Base-by-base conservation (phyloP, 2,113 vertebrate genomes). In the Dryoscopus gambensis region DNA sequence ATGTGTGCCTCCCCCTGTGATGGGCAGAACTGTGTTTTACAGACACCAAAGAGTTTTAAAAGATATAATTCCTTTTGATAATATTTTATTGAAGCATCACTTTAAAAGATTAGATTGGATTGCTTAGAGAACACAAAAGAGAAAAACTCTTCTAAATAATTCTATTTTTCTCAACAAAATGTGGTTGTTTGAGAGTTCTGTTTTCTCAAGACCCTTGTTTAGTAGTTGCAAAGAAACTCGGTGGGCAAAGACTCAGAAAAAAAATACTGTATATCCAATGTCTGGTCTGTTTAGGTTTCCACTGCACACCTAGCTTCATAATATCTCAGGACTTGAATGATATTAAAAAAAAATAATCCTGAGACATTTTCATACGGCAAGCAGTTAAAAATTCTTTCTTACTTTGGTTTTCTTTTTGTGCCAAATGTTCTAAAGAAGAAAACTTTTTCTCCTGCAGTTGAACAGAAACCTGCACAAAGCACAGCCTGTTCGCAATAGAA, bases 401-500 rank as follows among this genome's bases (percentile, higher is more conserved):
- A 49, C 30, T 76, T 82, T n/a, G 24, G 10, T 17, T 23, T 71
- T 53, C n/a, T 71, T 84, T 84, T 28, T 28, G 16, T 89, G 47
- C 76, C 50, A 62, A n/a, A 35, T 24, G 7, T 90, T 85, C 35
- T 39, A 50, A 84, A 35, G 82, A 67, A 85, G 37, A 91, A 79
- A 80, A 19, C 13, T 77, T 94, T 91, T 88, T 19, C 50, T 87
- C 59, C 67, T 67, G 23, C 3, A 8, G 27, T 19, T 62, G 62
- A 76, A 50, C 57, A 91, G 84, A 95, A 73, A 27, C 57, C 49
- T 70, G 44, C 81, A 95, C 94, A 96, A 97, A 96, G 84, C 81
- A 62, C 17, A 76, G 84, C 53, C 84, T 97, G 88, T 96, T 94
- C 2, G 0, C 1, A 4, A 74, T 1, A 49, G 81, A 89, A 71